A percentile compares a stretch with the other conserved stretches of the same genome.
phyloP scores from a whole-genome alignment of 2,888 invertebrate genomes.

The Cosmopolites sordidus region DNA sequence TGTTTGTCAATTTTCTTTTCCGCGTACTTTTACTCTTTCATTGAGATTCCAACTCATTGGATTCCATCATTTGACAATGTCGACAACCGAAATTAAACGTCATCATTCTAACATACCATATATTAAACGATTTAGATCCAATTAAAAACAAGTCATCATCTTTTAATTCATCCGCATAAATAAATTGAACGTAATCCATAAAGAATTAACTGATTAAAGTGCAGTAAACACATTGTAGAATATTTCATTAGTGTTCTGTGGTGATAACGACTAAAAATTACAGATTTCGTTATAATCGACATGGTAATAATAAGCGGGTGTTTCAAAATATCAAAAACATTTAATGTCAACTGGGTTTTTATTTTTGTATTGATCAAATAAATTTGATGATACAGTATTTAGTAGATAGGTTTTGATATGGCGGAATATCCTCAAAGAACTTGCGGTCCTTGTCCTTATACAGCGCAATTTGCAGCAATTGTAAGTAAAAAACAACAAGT shows the following conservation, averaged over 20 bases:
- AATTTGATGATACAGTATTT: background rate
- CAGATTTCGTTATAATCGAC: background rate
- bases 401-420: constrained; percentile 34
- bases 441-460: constrained; percentile 39
- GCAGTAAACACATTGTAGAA: too few relatives aligned
- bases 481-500: constrained; percentile 8
- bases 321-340: background rate
- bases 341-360: background rate
- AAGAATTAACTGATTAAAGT: too few relatives aligned
- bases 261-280: background rate
- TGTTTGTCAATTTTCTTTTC: constrained; percentile 5
- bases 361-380: background rate
- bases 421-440: constrained; percentile 39
- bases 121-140: too few relatives aligned
- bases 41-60: constrained; percentile 9
- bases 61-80: too few relatives aligned
- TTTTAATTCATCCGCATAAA: too few relatives aligned
- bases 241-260: too few relatives aligned
- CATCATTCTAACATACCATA: too few relatives aligned
- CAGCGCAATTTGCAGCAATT: constrained; percentile 32
- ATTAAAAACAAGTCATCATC: too few relatives aligned
- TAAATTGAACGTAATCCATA: too few relatives aligned
- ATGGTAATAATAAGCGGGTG: background rate
- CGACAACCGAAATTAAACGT: too few relatives aligned
- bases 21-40: background rate